A percentile compares a stretch with the other conserved stretches of the same genome.
Conservation (phyloP, 2,797 vertebrate species). For the Rhinoraja longicauda region DNA sequence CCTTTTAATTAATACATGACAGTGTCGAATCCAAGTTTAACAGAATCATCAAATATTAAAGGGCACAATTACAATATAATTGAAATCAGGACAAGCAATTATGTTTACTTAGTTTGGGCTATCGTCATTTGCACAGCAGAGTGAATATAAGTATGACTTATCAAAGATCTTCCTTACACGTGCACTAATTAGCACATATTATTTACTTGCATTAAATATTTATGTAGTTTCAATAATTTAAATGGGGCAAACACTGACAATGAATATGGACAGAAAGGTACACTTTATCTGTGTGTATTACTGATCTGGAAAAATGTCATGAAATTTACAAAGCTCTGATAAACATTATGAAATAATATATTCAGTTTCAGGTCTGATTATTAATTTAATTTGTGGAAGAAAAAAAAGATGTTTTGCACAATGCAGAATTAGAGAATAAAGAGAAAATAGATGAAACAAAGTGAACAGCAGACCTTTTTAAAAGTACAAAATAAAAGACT, state of each 20-base stretch:
- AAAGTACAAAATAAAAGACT: neutral
- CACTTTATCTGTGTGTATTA: neutral
- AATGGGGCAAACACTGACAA: slow-evolving; percentile 18
- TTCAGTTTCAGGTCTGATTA: neutral
- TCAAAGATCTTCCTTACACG: slow-evolving; percentile 35
- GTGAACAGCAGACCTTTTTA: neutral
- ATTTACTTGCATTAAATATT: slow-evolving; percentile 33
- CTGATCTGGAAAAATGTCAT: neutral
- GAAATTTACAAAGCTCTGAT: neutral
- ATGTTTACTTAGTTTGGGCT: slow-evolving; percentile 24
- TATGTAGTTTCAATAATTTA: slow-evolving; percentile 32
- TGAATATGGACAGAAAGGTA: slow-evolving; percentile 5
- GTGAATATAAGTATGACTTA: slow-evolving; percentile 22
- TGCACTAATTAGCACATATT: slow-evolving; percentile 34
- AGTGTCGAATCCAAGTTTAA: neutral
- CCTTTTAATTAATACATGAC: neutral
- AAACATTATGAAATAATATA: neutral
- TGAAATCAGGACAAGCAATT: slow-evolving; percentile 37
- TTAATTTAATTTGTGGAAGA: neutral
- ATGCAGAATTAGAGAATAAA: neutral
- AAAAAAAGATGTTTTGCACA: neutral
- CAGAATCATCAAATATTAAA: slow-evolving; percentile 32
- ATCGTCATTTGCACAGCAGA: neutral
- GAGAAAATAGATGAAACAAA: neutral
- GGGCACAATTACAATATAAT: slow-evolving; percentile 27